phyloP scores from a whole-genome alignment of 2,888 invertebrate species.

The Drosophila fulvimacula region DNA sequence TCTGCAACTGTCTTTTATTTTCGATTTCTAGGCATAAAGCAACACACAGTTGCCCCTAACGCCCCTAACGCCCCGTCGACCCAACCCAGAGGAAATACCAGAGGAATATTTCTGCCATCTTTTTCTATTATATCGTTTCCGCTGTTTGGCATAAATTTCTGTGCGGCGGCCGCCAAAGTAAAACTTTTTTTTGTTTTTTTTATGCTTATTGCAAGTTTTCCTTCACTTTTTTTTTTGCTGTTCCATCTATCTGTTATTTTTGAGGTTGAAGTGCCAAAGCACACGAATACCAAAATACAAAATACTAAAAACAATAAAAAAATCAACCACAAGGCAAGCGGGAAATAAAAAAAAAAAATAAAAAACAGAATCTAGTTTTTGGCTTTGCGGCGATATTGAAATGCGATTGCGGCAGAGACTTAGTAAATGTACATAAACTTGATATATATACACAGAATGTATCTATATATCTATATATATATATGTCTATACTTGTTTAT shows the following conservation, averaged over 20 bases:
- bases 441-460: not conserved
- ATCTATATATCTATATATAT: constrained; percentile 10
- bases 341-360: constrained; percentile 10
- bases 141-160: constrained; percentile 68
- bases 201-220: constrained; percentile 51
- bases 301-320: constrained; percentile 47
- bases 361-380: constrained; percentile 47
- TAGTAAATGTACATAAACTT: constrained; percentile 5
- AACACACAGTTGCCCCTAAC: constrained; percentile 14
- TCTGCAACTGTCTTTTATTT: constrained; percentile 61
- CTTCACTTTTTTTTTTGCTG: constrained; percentile 18
- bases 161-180: constrained; percentile 30
- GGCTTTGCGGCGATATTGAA: constrained; percentile 58
- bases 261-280: constrained; percentile 72
- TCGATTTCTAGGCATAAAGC: constrained; percentile 65
- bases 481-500: constrained; percentile 40
- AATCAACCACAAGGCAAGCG: constrained; percentile 23
- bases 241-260: constrained; percentile 32
- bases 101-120: constrained; percentile 67
- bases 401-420: constrained; percentile 48
- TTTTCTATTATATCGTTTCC: constrained; percentile 79
- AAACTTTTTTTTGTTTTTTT: constrained; percentile 50
- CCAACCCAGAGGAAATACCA: constrained; percentile 5
- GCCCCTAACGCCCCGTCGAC: not conserved
- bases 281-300: constrained; percentile 65